Percentiles rank a stretch among this genome's conserved stretches.
These are phyloP conservation scores for Emberiza fucata DNA, from an alignment of 2,113 vertebrate species.

Conservation along the genomic window DNA sequence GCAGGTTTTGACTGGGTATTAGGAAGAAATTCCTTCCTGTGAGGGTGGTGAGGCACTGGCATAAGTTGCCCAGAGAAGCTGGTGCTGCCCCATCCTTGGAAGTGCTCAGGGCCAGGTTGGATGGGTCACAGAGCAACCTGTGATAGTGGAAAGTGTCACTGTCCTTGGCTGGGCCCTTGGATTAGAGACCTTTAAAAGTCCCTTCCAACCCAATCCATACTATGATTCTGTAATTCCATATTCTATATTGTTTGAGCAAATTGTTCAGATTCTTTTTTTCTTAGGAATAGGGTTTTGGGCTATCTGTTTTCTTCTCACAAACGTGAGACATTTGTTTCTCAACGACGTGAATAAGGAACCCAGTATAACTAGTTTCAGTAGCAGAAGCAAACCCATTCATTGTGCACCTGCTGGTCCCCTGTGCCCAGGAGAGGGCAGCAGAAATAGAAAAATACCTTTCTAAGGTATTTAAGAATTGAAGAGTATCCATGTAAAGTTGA, in stretches of 20 bases:
- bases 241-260: background rate
- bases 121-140: background rate
- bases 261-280: background rate
- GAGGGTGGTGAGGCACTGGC: background rate
- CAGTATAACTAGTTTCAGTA: background rate
- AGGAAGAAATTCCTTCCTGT: background rate
- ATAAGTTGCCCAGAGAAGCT: background rate
- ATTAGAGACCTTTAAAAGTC: background rate
- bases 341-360: background rate
- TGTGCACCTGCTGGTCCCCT: background rate
- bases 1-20: background rate
- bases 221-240: too few relatives aligned
- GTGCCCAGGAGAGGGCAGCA: constrained; percentile 7
- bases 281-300: background rate
- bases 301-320: background rate
- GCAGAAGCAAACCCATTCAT: background rate
- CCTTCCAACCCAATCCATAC: background rate
- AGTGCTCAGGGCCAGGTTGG: background rate
- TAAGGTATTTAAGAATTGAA: background rate
- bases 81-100: background rate
- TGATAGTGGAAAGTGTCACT: background rate
- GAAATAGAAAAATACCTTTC: background rate
- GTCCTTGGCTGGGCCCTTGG: background rate
- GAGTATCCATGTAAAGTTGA: background rate
- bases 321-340: background rate